phyloP scores from a whole-genome alignment of 2,113 vertebrate species.

The Heloderma charlesbogerti region DNA sequence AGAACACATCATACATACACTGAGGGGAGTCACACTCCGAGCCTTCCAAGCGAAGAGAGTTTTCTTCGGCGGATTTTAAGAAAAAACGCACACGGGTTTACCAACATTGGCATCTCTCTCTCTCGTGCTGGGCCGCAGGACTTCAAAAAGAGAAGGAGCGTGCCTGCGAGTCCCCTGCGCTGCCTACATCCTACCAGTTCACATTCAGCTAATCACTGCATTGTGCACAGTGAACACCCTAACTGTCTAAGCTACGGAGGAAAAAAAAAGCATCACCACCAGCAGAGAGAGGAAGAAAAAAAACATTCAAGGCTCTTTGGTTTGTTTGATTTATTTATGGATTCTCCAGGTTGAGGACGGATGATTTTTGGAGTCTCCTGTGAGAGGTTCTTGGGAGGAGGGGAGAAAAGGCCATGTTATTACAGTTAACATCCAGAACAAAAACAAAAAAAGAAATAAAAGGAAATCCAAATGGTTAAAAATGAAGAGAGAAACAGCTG shows the following conservation, averaged over 20 bases:
- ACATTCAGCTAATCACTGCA: slow-evolving; percentile 87
- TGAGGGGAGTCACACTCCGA: slow-evolving; percentile 26
- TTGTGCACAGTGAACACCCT: slow-evolving; percentile 92
- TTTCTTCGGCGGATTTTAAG: slow-evolving; percentile 56
- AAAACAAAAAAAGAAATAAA: neutral
- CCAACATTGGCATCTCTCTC: neutral
- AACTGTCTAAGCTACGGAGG: slow-evolving; percentile 79
- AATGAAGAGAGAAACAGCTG: neutral
- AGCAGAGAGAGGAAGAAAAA: slow-evolving; percentile 22
- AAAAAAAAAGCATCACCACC: neutral
- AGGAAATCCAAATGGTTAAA: slow-evolving; percentile 9
- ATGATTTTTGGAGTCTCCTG: slow-evolving; percentile 43
- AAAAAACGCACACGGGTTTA: neutral
- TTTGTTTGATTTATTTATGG: slow-evolving; percentile 22
- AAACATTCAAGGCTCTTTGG: neutral
- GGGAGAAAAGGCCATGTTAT: slow-evolving; percentile 75
- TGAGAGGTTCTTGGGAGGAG: slow-evolving; percentile 49
- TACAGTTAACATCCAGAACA: slow-evolving; percentile 57
- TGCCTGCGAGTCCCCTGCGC: slow-evolving; percentile 54
- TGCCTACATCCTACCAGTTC: slow-evolving; percentile 86
- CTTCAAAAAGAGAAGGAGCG: slow-evolving; percentile 69
- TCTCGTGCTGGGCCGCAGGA: slow-evolving; percentile 14
- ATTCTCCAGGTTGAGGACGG: slow-evolving; percentile 37
- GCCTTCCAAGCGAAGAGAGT: slow-evolving; percentile 38
- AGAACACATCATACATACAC: slow-evolving; percentile 51